These are phyloP conservation scores for Harpalus rufipes DNA, from an alignment of 2,888 invertebrate species.

Conservation along the genomic window DNA sequence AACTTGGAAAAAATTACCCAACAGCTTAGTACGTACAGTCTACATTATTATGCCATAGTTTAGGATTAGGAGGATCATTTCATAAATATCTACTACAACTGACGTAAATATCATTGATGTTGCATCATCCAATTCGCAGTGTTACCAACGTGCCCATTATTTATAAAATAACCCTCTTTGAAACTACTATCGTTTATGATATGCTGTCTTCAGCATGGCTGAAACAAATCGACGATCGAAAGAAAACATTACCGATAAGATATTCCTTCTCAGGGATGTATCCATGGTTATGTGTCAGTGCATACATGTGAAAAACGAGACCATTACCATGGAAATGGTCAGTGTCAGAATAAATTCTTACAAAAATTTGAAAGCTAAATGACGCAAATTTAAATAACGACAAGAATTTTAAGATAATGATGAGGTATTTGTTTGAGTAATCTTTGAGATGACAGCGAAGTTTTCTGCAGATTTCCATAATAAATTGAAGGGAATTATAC, in stretches of 20 bases:
- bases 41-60: background rate
- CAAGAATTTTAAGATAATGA: background rate
- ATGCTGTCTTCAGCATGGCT: background rate
- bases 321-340: slow-evolving; percentile 17
- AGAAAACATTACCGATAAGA: slow-evolving; percentile 1
- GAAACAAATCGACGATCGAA: slow-evolving; percentile 20
- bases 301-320: background rate
- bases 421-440: background rate
- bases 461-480: background rate
- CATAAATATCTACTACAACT: too few relatives aligned
- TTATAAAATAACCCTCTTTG: too few relatives aligned
- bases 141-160: too few relatives aligned
- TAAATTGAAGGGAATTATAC: too few relatives aligned
- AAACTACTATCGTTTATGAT: background rate
- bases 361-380: background rate
- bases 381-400: slow-evolving; percentile 16
- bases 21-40: background rate
- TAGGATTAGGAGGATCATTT: background rate
- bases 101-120: too few relatives aligned
- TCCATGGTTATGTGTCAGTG: background rate
- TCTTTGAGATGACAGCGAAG: background rate
- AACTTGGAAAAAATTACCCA: background rate
- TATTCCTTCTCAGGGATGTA: background rate
- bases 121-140: too few relatives aligned
- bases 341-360: background rate